phyloP scores from a whole-genome alignment of 2,888 invertebrate species.

The Drosophila robusta region DNA sequence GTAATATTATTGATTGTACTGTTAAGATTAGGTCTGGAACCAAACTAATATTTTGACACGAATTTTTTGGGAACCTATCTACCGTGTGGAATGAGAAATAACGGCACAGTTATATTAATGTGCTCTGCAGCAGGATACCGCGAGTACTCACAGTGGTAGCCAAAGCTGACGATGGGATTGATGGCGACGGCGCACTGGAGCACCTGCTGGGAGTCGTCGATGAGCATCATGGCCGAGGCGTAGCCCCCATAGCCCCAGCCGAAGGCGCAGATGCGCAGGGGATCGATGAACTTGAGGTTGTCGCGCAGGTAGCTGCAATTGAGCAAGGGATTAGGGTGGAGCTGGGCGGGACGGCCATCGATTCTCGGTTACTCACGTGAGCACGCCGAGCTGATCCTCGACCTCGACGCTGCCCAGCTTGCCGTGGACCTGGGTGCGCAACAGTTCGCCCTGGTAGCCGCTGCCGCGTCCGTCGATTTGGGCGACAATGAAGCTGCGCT shows the following conservation, averaged over 20 bases:
- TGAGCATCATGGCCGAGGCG: conserved; percentile 92
- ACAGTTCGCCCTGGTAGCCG: conserved; percentile 92
- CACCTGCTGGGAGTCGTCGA: conserved; percentile 90
- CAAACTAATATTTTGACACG: no score
- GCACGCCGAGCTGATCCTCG: conserved; percentile 90
- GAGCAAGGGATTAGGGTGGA: neutral
- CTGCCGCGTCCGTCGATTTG: conserved; percentile 96
- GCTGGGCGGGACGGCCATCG: no score
- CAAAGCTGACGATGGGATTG: conserved; percentile 94
- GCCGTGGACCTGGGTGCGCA: conserved; percentile 90
- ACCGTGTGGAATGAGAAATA: no score
- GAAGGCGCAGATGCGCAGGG: conserved; percentile 92
- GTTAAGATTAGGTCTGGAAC: no score
- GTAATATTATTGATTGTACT: no score
- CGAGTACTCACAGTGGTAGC: conserved; percentile 89
- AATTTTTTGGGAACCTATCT: no score
- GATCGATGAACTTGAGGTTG: conserved; percentile 93
- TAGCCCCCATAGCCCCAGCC: conserved; percentile 96
- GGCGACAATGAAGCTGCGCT: conserved; percentile 93
- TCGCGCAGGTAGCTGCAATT: conserved; percentile 89
- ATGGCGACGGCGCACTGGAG: conserved; percentile 94
- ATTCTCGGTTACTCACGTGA: conserved; percentile 87
- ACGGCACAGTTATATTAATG: no score
- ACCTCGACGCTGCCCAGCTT: conserved; percentile 91
- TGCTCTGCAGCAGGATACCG: no score